A percentile compares a stretch with the other conserved stretches of the same genome.
Conservation (phyloP, 2,113 vertebrate genomes). For the Heterotis niloticus region DNA sequence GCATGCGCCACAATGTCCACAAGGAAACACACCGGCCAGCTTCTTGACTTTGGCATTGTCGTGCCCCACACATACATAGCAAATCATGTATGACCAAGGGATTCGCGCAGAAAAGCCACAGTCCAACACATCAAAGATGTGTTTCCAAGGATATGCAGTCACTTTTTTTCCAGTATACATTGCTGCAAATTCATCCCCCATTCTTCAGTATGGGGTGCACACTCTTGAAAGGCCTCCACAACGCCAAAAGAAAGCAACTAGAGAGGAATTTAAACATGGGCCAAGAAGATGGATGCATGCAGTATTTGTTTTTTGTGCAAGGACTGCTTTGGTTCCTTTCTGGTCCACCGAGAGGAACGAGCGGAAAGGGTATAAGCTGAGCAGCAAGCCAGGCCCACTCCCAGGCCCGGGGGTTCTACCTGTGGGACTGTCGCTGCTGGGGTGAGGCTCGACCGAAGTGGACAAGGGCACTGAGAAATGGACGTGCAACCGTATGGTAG, state of each 20-base stretch:
- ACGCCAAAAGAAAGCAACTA: no score
- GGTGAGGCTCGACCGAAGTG: conserved; percentile 27
- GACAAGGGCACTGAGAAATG: conserved; percentile 29
- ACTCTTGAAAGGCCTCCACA: no score
- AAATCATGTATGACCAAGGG: not conserved
- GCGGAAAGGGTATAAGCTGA: not conserved
- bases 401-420: conserved; percentile 36
- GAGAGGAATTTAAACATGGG: not conserved
- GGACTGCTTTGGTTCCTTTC: not conserved
- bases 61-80: not conserved
- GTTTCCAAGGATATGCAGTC: not conserved
- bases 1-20: not conserved
- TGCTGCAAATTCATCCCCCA: not conserved
- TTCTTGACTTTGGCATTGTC: not conserved
- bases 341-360: not conserved
- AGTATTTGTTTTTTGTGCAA: not conserved
- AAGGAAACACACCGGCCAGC: not conserved
- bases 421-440: conserved; percentile 31
- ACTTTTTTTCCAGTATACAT: not conserved
- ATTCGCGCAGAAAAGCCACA: not conserved
- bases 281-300: not conserved
- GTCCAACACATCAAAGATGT: conserved; percentile 18
- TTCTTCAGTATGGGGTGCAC: not conserved
- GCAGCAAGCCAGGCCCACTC: conserved; percentile 26
- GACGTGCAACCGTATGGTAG: conserved; percentile 8